Evolutionary conservation across 2,888 invertebrate species (phyloP), one percentile per base, ranked within the genome.

Genomic region (Busseola fusca): DNA sequence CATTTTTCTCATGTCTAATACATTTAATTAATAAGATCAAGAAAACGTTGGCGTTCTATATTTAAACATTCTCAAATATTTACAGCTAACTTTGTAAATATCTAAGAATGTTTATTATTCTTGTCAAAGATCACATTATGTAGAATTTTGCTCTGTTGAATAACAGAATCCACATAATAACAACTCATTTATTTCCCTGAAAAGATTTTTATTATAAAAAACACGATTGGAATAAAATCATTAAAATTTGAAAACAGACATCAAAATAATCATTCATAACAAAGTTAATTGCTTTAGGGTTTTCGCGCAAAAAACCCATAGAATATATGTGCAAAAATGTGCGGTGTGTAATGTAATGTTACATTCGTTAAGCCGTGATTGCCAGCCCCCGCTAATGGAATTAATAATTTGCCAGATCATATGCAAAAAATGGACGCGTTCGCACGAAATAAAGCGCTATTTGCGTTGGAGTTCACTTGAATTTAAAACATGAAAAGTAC

Each of bases 331-430:
- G 50, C 48, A 64, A 74, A 75, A 75, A 74, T 72, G 54, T 60
- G 62, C 52, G 69, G 65, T 60, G 30, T 50, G 62, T 70, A 73
- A 74, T 72, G 64, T 79, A 74, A 80, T 64, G 76, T 73, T 64
- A 72, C 77, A 72, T 78, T 78, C 84, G 84, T 88, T 88, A 87
- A 74, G 70, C 56, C 67, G 71, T 85, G 82, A 85, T 81, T 85
- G 84, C 83, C 76, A 66, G 58, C 70, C 78, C 67, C 54, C 12
- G 74, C 73, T 87, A 85, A 88, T 85, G 76, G 81, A 86, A 87
- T 87, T 88, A 87, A 83, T 87, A 85, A 87, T 89, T 87, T 85
- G 80, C 76, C 71, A 68, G 83, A 85, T 86, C 79, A 84, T 79
- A 86, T 85, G 84, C 84, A 83, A 86, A 86, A n/a, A 87, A 83